Evolutionary conservation across 2,797 vertebrate species (phyloP).

Genomic region (Miichthys miiuy): DNA sequence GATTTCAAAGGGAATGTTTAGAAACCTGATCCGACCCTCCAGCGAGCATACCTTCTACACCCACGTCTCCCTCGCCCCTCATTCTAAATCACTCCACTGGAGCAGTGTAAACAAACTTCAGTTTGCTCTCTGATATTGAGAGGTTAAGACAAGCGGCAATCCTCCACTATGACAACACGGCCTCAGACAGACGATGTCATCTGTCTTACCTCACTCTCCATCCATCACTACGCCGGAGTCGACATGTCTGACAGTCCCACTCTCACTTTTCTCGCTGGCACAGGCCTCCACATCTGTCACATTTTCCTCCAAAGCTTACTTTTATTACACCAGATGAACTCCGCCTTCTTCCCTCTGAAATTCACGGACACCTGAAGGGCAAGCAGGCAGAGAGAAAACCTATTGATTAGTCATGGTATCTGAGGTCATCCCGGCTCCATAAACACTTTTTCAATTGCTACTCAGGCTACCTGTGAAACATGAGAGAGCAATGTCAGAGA

Average conservation of each 20-base stretch:
- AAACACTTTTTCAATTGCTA: slow-evolving; percentile 50
- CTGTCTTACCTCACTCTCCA: slow-evolving; percentile 87
- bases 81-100: slow-evolving; percentile 84
- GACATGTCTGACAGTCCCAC: slow-evolving; percentile 86
- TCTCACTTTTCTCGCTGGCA: slow-evolving; percentile 83
- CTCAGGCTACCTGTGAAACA: slow-evolving; percentile 46
- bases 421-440: slow-evolving; percentile 74
- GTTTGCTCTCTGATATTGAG: slow-evolving; percentile 87
- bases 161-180: slow-evolving; percentile 82
- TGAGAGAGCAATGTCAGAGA: neutral
- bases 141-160: slow-evolving; percentile 81
- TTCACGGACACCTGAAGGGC: slow-evolving; percentile 78
- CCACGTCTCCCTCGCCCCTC: slow-evolving; percentile 74
- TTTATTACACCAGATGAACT: slow-evolving; percentile 65
- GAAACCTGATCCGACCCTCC: slow-evolving; percentile 81
- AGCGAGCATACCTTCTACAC: slow-evolving; percentile 72
- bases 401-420: slow-evolving; percentile 77
- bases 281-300: slow-evolving; percentile 78
- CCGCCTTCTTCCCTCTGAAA: slow-evolving; percentile 49
- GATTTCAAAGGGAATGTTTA: slow-evolving; percentile 86
- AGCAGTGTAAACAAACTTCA: slow-evolving; percentile 87
- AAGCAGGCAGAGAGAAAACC: slow-evolving; percentile 65
- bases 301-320: slow-evolving; percentile 74
- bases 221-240: slow-evolving; percentile 88
- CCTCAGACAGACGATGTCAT: slow-evolving; percentile 86